phyloP scores from a whole-genome alignment of 2,888 invertebrate genomes.

The Cantharis lateralis region DNA sequence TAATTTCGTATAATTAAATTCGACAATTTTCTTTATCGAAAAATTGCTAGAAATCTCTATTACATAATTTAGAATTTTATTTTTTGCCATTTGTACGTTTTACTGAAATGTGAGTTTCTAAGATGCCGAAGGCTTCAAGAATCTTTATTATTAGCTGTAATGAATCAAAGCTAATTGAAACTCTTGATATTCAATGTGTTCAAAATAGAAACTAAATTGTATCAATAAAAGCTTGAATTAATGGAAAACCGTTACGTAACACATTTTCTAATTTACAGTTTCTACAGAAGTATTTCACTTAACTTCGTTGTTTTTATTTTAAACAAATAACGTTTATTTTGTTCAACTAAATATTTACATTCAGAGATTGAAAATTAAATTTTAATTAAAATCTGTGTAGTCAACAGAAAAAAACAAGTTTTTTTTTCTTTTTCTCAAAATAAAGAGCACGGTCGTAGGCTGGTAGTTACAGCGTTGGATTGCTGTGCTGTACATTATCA shows the following conservation, averaged over 20 bases:
- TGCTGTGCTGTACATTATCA: too few relatives aligned
- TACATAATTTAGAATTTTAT: background rate
- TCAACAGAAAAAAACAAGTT: too few relatives aligned
- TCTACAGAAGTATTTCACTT: background rate
- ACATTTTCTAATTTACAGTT: background rate
- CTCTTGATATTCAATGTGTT: slow-evolving; percentile 3
- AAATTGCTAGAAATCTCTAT: background rate
- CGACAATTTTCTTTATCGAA: background rate
- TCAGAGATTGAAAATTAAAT: too few relatives aligned
- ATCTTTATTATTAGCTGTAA: slow-evolving; percentile 3
- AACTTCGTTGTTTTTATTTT: background rate
- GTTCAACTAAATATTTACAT: too few relatives aligned
- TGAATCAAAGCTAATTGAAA: slow-evolving; percentile 4
- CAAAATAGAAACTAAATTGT: slow-evolving; percentile 1
- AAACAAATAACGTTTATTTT: background rate
- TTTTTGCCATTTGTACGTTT: background rate
- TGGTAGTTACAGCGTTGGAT: too few relatives aligned
- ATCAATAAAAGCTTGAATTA: background rate
- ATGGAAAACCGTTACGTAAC: background rate
- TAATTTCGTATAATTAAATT: background rate
- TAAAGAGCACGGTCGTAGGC: too few relatives aligned
- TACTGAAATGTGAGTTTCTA: background rate
- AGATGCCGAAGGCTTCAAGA: background rate
- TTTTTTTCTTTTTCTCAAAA: too few relatives aligned
- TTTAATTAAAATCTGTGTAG: too few relatives aligned